Conservation (phyloP, 1,140 invertebrate genomes). For the Andricus grossulariae region DNA sequence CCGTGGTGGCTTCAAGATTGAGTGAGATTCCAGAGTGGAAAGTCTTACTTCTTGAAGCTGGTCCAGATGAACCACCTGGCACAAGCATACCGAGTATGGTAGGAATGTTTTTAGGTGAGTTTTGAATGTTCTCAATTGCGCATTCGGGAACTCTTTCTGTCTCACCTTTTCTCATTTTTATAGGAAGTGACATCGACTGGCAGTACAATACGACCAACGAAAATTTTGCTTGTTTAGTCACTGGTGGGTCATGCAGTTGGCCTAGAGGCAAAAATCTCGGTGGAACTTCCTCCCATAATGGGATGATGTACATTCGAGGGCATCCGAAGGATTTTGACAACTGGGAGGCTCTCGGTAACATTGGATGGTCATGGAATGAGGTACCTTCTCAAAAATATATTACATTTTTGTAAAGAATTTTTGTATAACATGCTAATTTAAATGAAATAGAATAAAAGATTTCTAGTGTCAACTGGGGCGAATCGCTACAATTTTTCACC, state of each 20-base stretch:
- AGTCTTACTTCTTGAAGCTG: slow-evolving; percentile 79
- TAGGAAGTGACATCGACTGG: slow-evolving; percentile 88
- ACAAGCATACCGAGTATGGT: slow-evolving; percentile 89
- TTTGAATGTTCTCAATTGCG: slow-evolving; percentile 6
- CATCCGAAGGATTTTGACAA: slow-evolving; percentile 85
- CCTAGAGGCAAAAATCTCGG: slow-evolving; percentile 89
- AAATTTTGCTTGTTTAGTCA: slow-evolving; percentile 85
- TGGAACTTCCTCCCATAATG: slow-evolving; percentile 85
- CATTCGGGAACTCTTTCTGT: not conserved
- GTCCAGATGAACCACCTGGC: slow-evolving; percentile 87
- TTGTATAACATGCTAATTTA: not conserved
- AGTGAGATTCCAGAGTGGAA: slow-evolving; percentile 76
- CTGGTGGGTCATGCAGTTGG: slow-evolving; percentile 86
- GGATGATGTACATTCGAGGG: slow-evolving; percentile 88
- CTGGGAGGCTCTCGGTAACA: slow-evolving; percentile 87
- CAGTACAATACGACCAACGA: slow-evolving; percentile 90
- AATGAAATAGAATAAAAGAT: no score
- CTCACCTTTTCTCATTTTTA: not conserved
- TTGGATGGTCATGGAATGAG: slow-evolving; percentile 92
- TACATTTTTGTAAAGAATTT: not conserved
- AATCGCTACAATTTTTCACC: no score
- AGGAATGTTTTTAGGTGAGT: slow-evolving; percentile 83
- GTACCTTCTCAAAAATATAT: slow-evolving; percentile 57
- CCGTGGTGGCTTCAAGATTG: slow-evolving; percentile 84
- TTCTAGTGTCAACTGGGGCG: no score